These are phyloP conservation scores for Lysandra bellargus DNA, from an alignment of 2,888 invertebrate genomes.

Conservation along the genomic window DNA sequence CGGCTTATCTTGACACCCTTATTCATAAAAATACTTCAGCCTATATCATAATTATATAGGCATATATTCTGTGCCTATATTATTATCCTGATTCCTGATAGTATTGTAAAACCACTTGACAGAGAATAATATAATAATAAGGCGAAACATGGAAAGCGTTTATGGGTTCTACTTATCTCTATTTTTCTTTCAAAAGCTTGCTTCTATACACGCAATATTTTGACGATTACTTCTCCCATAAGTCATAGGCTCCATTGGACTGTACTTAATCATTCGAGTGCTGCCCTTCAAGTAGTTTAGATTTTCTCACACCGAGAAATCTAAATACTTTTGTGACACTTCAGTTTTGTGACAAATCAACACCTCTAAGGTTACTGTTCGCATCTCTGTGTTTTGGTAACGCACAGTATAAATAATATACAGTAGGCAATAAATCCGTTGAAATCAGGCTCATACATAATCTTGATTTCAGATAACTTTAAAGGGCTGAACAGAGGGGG, in stretches of 20 bases:
- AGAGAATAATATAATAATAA: too few species aligned
- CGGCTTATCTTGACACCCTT: not conserved
- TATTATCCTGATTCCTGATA: too few species aligned
- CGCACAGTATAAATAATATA: not conserved
- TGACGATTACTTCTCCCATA: not conserved
- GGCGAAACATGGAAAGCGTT: too few species aligned
- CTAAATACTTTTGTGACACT: not conserved
- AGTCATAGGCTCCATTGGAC: not conserved
- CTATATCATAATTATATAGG: too few species aligned
- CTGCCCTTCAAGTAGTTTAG: not conserved
- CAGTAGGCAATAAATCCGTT: not conserved
- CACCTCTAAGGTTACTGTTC: conserved; percentile 47
- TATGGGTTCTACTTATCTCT: not conserved
- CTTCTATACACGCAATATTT: not conserved
- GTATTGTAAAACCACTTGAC: too few species aligned
- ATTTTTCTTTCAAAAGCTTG: not conserved
- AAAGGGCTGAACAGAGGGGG: too few species aligned
- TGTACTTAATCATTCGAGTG: not conserved
- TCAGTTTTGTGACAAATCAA: conserved; percentile 33
- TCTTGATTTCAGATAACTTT: too few species aligned
- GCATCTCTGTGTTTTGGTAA: conserved; percentile 45
- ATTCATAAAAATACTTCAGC: too few species aligned
- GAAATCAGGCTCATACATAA: too few species aligned
- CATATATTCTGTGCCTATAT: too few species aligned
- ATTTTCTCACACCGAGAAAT: not conserved